phyloP scores from a whole-genome alignment of 1,140 invertebrate genomes.

The Caligus rogercresseyi region DNA sequence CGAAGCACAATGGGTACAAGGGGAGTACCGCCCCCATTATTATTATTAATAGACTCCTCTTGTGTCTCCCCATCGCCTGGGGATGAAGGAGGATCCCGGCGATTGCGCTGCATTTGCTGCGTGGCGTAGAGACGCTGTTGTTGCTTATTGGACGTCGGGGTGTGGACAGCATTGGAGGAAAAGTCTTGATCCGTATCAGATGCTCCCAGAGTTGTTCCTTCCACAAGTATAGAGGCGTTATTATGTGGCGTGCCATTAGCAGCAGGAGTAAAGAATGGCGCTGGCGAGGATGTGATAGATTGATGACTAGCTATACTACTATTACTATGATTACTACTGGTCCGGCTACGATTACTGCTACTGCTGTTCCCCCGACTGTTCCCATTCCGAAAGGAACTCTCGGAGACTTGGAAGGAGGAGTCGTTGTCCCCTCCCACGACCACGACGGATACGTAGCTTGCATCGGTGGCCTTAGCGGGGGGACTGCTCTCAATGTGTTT shows the following conservation, averaged over 20 bases:
- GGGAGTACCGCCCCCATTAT: slow-evolving; percentile 2
- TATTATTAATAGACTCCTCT: no score
- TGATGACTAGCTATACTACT: background rate
- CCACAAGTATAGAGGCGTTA: slow-evolving; percentile 29
- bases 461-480: slow-evolving; percentile 34
- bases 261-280: no score
- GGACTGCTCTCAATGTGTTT: background rate
- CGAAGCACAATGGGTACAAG: slow-evolving; percentile 14
- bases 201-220: slow-evolving; percentile 29
- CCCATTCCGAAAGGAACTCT: background rate
- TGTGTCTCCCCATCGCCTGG: slow-evolving; percentile 11
- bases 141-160: background rate
- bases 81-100: background rate
- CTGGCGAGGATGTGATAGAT: slow-evolving; percentile 22
- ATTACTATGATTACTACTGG: no score
- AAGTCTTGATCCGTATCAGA: slow-evolving; percentile 29
- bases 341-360: no score
- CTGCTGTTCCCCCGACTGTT: no score
- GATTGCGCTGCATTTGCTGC: background rate
- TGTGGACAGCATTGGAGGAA: background rate
- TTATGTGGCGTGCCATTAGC: no score
- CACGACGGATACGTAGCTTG: slow-evolving; percentile 71
- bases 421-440: slow-evolving; percentile 49
- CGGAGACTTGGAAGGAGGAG: background rate
- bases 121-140: background rate